These are phyloP conservation scores for Drosophila merina DNA, from an alignment of 2,888 invertebrate genomes.

Conservation along the genomic window DNA sequence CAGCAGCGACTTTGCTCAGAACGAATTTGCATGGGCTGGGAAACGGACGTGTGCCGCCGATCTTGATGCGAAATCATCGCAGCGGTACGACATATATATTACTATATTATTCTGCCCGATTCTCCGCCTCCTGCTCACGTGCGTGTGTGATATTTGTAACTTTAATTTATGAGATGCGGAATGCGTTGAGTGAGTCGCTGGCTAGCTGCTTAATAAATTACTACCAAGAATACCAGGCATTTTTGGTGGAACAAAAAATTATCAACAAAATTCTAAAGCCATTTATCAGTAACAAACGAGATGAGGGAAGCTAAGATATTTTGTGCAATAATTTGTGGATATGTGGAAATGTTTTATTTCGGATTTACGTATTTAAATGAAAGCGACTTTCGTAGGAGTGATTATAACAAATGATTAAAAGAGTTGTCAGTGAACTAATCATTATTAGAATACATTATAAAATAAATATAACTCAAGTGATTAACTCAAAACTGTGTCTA, in stretches of 20 bases:
- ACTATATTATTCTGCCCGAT: constrained; percentile 27
- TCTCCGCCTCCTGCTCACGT: constrained; percentile 29
- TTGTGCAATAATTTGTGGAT: constrained; percentile 44
- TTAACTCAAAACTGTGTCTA: not conserved
- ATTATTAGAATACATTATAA: not conserved
- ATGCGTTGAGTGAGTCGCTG: constrained; percentile 54
- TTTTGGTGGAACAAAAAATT: constrained; percentile 50
- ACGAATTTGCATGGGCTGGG: constrained; percentile 70
- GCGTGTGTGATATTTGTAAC: constrained; percentile 55
- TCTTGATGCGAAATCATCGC: constrained; percentile 53
- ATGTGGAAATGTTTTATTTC: constrained; percentile 32
- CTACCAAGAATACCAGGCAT: constrained; percentile 58
- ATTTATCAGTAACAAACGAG: constrained; percentile 62
- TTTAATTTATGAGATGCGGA: constrained; percentile 65
- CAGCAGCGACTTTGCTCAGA: constrained; percentile 53
- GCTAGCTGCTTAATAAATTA: constrained; percentile 64
- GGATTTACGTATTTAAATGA: not conserved
- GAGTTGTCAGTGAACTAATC: not conserved
- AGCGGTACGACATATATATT: constrained; percentile 35
- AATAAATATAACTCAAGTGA: not conserved
- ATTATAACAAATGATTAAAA: not conserved
- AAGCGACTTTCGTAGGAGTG: not conserved
- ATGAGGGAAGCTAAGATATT: constrained; percentile 40
- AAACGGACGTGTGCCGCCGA: constrained; percentile 58
- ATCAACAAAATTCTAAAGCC: constrained; percentile 49